Evolutionary conservation across 2,888 invertebrate species (phyloP).

Genomic region (Dryococelus australis): DNA sequence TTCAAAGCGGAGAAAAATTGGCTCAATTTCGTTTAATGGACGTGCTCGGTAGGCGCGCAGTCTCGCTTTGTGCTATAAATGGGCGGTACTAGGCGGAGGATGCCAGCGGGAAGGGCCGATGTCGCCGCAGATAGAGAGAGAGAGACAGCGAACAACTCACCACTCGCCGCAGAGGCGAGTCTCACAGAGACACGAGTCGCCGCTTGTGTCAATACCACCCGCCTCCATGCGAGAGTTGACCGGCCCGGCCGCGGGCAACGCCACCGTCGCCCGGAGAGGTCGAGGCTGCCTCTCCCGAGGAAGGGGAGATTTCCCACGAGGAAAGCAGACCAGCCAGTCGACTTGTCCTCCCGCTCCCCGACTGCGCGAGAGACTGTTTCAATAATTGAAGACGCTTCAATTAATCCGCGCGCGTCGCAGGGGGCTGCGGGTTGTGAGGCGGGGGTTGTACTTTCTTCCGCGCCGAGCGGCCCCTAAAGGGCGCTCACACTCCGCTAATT

Average conservation of each 20-base stretch:
- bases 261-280: not conserved
- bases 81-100: not conserved
- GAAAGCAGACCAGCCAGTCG: not conserved
- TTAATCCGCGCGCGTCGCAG: not conserved
- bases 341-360: not conserved
- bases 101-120: not conserved
- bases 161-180: not conserved
- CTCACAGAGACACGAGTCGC: not conserved
- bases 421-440: not conserved
- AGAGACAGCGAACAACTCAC: not conserved
- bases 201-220: constrained; percentile 2
- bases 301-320: not conserved
- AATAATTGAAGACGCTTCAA: constrained; percentile 16
- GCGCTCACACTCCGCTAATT: constrained; percentile 10
- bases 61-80: constrained; percentile 8
- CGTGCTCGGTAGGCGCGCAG: not conserved
- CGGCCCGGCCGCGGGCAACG: not conserved
- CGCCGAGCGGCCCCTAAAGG: not conserved
- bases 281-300: not conserved
- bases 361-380: constrained; percentile 3
- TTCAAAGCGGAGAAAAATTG: too few species aligned
- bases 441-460: not conserved
- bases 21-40: too few species aligned
- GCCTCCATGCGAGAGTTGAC: not conserved
- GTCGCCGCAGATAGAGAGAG: not conserved